Percentiles rank a stretch among this genome's conserved stretches.
phyloP scores from a whole-genome alignment of 2,113 vertebrate genomes.

The Thomomys bottae region DNA sequence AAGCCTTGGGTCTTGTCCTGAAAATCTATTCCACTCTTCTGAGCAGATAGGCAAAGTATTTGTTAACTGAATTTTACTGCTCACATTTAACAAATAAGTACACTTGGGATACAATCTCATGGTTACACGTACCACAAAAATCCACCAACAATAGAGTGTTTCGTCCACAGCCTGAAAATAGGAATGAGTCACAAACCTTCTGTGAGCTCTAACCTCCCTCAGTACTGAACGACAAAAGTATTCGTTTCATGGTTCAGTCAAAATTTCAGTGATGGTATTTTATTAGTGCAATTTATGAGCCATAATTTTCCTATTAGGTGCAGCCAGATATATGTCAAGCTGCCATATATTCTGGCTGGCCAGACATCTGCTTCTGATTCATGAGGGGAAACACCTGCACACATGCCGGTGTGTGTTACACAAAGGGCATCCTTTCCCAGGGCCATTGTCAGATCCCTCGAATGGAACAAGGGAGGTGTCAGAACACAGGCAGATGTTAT shows the following conservation, averaged over 20 bases:
- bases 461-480: constrained; percentile 49
- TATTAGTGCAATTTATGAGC: constrained; percentile 51
- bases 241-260: constrained; percentile 31
- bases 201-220: neutral
- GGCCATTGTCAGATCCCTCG: constrained; percentile 42
- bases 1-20: neutral
- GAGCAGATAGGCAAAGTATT: constrained; percentile 17
- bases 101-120: neutral
- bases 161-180: neutral
- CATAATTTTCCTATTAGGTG: constrained; percentile 42
- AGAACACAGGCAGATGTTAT: constrained; percentile 43
- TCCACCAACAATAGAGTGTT: neutral
- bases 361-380: constrained; percentile 67
- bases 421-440: constrained; percentile 67
- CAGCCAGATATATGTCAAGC: constrained; percentile 39
- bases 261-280: constrained; percentile 44
- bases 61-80: constrained; percentile 3
- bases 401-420: neutral
- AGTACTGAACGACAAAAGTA: constrained; percentile 5
- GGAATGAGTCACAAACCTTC: neutral
- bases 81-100: neutral
- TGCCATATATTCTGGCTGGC: constrained; percentile 41
- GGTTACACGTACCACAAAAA: constrained; percentile 9
- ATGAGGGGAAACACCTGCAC: constrained; percentile 74
- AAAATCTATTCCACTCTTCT: neutral